phyloP scores from a whole-genome alignment of 2,888 invertebrate genomes.

The Exocentrus adspersus region DNA sequence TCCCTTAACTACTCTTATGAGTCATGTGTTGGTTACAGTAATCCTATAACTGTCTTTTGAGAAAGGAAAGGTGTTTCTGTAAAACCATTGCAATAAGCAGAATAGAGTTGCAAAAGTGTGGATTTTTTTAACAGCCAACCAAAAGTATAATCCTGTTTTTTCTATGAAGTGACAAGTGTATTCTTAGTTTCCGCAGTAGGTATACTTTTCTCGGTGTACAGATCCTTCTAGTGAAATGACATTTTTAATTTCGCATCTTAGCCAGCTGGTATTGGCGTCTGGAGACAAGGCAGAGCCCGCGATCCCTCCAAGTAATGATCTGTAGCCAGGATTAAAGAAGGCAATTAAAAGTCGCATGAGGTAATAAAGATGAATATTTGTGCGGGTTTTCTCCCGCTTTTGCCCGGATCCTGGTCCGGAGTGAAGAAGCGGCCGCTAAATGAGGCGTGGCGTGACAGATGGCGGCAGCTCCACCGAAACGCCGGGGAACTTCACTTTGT shows the following conservation, averaged over 20 bases:
- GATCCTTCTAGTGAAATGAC: too few relatives aligned
- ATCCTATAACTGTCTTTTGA: too few relatives aligned
- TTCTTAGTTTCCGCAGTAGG: neutral
- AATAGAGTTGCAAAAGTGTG: too few relatives aligned
- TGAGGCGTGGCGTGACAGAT: slow-evolving; percentile 60
- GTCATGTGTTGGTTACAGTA: too few relatives aligned
- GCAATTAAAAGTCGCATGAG: slow-evolving; percentile 58
- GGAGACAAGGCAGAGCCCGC: slow-evolving; percentile 13
- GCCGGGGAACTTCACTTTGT: slow-evolving; percentile 55
- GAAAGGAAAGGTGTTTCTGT: too few relatives aligned
- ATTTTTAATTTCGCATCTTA: too few relatives aligned
- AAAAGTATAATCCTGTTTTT: too few relatives aligned
- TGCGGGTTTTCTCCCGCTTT: slow-evolving; percentile 47
- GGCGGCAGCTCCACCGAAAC: slow-evolving; percentile 53
- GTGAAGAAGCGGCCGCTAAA: slow-evolving; percentile 58
- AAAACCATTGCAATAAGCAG: too few relatives aligned
- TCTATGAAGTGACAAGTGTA: too few relatives aligned
- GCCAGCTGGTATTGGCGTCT: slow-evolving; percentile 7
- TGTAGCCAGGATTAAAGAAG: slow-evolving; percentile 54
- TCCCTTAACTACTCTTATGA: too few relatives aligned
- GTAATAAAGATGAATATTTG: slow-evolving; percentile 60
- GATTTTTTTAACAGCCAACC: too few relatives aligned
- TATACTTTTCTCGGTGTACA: too few relatives aligned
- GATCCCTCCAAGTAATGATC: slow-evolving; percentile 51
- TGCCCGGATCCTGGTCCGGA: slow-evolving; percentile 48